phyloP scores from a whole-genome alignment of 2,113 vertebrate genomes.

The Ginglymostoma cirratum region DNA sequence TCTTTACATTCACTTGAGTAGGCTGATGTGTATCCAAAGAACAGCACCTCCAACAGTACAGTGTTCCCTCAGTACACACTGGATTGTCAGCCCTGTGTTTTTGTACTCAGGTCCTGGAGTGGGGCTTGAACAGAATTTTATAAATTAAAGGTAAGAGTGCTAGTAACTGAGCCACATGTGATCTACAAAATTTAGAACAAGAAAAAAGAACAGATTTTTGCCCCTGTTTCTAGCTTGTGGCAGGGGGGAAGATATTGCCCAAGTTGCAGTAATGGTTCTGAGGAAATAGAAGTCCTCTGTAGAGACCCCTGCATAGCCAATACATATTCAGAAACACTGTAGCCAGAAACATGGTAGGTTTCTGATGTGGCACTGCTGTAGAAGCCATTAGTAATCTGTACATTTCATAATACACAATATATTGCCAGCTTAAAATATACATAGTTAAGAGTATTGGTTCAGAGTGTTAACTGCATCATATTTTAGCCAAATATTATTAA shows the following conservation, averaged over 20 bases:
- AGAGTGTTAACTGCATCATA: not conserved
- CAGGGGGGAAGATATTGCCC: not conserved
- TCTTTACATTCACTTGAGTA: not conserved
- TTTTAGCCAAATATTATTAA: not conserved
- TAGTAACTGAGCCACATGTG: not conserved
- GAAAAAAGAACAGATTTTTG: not conserved
- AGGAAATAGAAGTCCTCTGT: not conserved
- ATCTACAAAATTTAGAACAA: not conserved
- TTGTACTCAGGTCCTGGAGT: not conserved
- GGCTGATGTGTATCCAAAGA: not conserved
- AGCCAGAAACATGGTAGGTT: not conserved
- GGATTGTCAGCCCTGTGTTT: not conserved
- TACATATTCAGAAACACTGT: not conserved
- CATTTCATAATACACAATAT: not conserved
- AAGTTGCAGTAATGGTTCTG: not conserved
- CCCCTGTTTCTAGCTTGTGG: not conserved
- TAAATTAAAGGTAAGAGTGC: not conserved
- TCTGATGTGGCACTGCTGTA: not conserved
- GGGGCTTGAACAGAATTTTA: too few species aligned
- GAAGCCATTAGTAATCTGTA: not conserved
- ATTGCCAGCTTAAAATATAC: not conserved
- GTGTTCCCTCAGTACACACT: not conserved
- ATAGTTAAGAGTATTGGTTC: not conserved
- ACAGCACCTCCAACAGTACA: not conserved
- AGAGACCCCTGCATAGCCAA: not conserved